Conservation (phyloP, 2,888 invertebrate genomes). For the Aspidiotus destructor region DNA sequence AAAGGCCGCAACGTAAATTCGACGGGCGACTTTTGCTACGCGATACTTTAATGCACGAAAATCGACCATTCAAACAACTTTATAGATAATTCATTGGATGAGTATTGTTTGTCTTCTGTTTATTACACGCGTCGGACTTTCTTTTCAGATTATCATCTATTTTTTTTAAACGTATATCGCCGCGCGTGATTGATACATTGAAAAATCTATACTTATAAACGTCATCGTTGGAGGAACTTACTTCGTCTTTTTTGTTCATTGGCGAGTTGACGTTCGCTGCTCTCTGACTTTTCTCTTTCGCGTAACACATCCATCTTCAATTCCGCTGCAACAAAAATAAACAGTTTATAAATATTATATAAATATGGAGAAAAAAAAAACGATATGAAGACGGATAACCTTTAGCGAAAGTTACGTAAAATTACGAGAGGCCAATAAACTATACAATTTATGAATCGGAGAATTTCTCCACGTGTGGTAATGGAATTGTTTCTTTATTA, state of each 20-base stretch:
- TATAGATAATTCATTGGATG: constrained; percentile 8
- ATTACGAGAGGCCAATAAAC: too few relatives aligned
- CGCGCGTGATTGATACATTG: too few relatives aligned
- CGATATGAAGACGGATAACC: too few relatives aligned
- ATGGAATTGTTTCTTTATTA: too few relatives aligned
- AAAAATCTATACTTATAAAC: too few relatives aligned
- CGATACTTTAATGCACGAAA: constrained; percentile 30
- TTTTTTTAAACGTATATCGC: not conserved
- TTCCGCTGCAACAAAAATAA: constrained; percentile 66
- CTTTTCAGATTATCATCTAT: not conserved
- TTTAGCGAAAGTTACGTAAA: too few relatives aligned
- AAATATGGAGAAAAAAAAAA: not conserved
- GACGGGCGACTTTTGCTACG: constrained; percentile 14
- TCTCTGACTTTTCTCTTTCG: constrained; percentile 88
- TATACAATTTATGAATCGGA: too few relatives aligned
- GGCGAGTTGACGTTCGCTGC: constrained; percentile 80
- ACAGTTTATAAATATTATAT: constrained; percentile 34
- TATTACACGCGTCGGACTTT: constrained; percentile 1
- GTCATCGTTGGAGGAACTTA: constrained; percentile 47
- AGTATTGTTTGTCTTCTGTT: not conserved
- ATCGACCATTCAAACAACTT: constrained; percentile 15
- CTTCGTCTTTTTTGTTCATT: constrained; percentile 93
- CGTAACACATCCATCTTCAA: constrained; percentile 89
- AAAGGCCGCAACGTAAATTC: too few relatives aligned
- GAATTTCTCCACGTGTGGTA: too few relatives aligned